These are phyloP conservation scores for Heterodera schachtii DNA, from an alignment of 1,140 invertebrate species.

Conservation along the genomic window DNA sequence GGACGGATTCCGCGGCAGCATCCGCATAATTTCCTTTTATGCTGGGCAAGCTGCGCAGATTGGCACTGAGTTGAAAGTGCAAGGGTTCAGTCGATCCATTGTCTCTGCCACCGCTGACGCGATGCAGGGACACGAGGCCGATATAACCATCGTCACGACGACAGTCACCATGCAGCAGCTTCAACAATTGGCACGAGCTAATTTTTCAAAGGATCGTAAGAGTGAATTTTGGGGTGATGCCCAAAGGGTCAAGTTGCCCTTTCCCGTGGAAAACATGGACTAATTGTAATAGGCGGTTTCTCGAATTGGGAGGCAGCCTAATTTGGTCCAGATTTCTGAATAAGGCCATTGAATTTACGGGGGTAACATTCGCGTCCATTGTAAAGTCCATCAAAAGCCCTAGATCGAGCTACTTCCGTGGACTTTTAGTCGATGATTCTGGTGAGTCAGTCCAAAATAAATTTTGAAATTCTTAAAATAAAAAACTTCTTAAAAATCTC, in stretches of 20 bases:
- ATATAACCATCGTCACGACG: neutral
- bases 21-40: neutral
- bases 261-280: neutral
- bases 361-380: neutral
- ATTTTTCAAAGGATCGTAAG: neutral
- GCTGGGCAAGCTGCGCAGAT: neutral
- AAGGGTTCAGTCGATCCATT: neutral
- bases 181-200: neutral
- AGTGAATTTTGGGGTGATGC: slow-evolving; percentile 5
- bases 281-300: neutral
- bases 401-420: neutral
- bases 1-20: neutral
- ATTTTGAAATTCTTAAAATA: too few relatives aligned
- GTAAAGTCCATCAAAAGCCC: neutral
- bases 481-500: too few relatives aligned
- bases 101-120: neutral
- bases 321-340: neutral
- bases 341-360: neutral
- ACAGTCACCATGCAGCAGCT: neutral
- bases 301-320: neutral
- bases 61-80: neutral
- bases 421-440: neutral
- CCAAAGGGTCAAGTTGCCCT: slow-evolving; percentile 4
- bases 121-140: slow-evolving; percentile 2
- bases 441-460: neutral